Evolutionary conservation across 1,140 invertebrate genomes (phyloP).

Genomic region (Holcopasites calliopsidis): DNA sequence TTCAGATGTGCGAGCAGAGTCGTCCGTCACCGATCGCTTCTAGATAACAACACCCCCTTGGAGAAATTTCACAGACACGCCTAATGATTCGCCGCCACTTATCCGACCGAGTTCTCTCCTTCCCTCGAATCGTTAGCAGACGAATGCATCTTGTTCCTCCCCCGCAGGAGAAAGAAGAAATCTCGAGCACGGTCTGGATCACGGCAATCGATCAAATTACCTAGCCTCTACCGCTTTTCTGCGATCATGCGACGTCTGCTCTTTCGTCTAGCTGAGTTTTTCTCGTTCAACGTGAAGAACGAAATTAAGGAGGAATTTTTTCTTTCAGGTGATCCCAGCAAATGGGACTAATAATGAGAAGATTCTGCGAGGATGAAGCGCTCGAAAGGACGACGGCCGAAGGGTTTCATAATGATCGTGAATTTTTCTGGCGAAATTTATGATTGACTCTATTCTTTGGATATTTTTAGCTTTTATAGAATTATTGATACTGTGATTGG

Average conservation of each 20-base stretch:
- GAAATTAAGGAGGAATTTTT: neutral
- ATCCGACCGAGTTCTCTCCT: constrained; percentile 22
- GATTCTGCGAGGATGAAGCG: too few relatives aligned
- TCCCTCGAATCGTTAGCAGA: neutral
- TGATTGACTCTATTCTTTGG: too few relatives aligned
- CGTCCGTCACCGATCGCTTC: neutral
- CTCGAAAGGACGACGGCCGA: too few relatives aligned
- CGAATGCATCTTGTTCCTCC: constrained; percentile 15
- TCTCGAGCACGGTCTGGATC: constrained; percentile 32
- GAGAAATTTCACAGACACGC: constrained; percentile 10
- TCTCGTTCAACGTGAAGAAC: neutral
- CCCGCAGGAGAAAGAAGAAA: neutral
- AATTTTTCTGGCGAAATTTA: too few relatives aligned
- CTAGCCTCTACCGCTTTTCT: constrained; percentile 45
- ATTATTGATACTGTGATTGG: too few relatives aligned
- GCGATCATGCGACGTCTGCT: constrained; percentile 29
- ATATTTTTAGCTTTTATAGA: too few relatives aligned
- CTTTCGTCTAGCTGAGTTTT: neutral
- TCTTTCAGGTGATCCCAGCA: neutral
- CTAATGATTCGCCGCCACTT: constrained; percentile 53
- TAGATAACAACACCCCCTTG: constrained; percentile 42
- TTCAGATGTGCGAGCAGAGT: constrained; percentile 9
- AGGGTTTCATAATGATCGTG: too few relatives aligned
- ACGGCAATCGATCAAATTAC: constrained; percentile 52
- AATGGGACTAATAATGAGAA: neutral